Evolutionary conservation across 2,113 vertebrate genomes (phyloP), one percentile per base, ranked within the genome.

Genomic region (Oplegnathus fasciatus): DNA sequence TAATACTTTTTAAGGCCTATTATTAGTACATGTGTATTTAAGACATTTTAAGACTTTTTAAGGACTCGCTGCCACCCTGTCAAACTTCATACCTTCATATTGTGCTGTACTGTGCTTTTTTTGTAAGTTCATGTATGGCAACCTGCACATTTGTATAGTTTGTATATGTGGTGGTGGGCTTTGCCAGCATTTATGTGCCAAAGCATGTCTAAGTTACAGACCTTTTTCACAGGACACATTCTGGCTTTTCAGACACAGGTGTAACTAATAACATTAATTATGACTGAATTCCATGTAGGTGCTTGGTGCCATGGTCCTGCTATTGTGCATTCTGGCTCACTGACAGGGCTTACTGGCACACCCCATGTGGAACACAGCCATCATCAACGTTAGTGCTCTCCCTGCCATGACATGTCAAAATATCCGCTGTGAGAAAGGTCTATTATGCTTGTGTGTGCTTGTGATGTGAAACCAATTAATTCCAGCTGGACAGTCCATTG

Each of bases 401-500:
- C 37, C 18, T 58, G 60, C 67, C 48, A 40, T 7, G 57, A 83
- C 72, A 48, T 74, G 73, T 78, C 77, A 73, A 65, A 87, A 66
- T 58, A 58, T 74, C 48, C 24, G 14, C 28, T 1, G 40, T 71
- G 72, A 74, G 42, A 86, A 77, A 70, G 52, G 50, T 61, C 30
- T 34, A 67, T 32, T 66, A 30, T 6, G 78, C 32, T 26, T 22
- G n/a, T 22, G 22, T 37, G 22, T 34, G 76, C n/a, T 22, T 28
- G 58, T 75, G 68, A 86, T 87, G 78, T 80, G 72, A 85, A 74
- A 67, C 50, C 75, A 85, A 66, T 80, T 80, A 28, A 78, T 67
- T 78, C 69, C 72, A 90, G 86, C 84, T 86, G 92, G 89, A 84
- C 42, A 7, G 65, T 58, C 74, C 57, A 64, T 78, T 86, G 85